These are phyloP conservation scores for Halisarca cf. caerulea DNA, from an alignment of 37 sponge, comb jelly and placozoan species.

Conservation along the genomic window DNA sequence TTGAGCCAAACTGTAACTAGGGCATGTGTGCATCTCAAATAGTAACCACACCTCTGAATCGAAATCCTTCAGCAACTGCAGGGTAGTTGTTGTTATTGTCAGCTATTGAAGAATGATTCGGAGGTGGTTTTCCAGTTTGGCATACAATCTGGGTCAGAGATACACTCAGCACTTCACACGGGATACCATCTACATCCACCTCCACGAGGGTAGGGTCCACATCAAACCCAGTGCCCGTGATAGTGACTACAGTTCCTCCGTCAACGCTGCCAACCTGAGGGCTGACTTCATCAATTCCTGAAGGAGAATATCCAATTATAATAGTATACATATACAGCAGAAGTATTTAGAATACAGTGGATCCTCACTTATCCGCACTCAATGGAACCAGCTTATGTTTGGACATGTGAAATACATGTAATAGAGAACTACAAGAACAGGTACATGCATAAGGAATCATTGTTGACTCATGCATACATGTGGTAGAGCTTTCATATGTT, in stretches of 20 bases:
- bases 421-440: too few relatives aligned
- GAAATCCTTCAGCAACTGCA: constrained; percentile 41
- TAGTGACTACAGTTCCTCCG: constrained; percentile 62
- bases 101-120: constrained; percentile 31
- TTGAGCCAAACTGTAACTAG: too few relatives aligned
- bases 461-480: too few relatives aligned
- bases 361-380: too few relatives aligned
- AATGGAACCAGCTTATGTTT: too few relatives aligned
- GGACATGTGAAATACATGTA: too few relatives aligned
- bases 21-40: too few relatives aligned
- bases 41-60: constrained; percentile 65
- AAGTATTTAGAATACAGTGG: too few relatives aligned
- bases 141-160: constrained; percentile 31
- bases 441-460: too few relatives aligned
- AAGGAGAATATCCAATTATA: too few relatives aligned
- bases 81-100: constrained; percentile 10
- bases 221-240: constrained; percentile 61
- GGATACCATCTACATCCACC: constrained; percentile 66
- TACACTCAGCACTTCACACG: constrained; percentile 34
- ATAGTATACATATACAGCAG: too few relatives aligned
- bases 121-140: constrained; percentile 32
- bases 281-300: constrained; percentile 48
- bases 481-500: too few relatives aligned
- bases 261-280: constrained; percentile 45
- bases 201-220: constrained; percentile 9